A percentile compares a stretch with the other conserved stretches of the same genome.
Evolutionary conservation across 1,140 invertebrate species (phyloP).

Genomic region (Drosophila mauritiana): DNA sequence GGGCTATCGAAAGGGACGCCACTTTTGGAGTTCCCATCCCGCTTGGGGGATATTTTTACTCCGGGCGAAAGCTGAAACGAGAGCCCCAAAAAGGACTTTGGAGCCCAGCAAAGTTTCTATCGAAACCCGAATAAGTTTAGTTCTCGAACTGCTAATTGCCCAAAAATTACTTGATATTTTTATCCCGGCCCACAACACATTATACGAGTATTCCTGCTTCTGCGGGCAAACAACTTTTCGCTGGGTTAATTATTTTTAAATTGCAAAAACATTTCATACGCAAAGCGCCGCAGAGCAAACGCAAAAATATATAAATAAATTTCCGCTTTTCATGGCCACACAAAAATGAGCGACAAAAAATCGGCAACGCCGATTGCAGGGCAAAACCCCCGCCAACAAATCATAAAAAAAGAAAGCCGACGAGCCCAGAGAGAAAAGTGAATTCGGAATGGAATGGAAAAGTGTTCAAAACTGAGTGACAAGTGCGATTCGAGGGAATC

Average conservation of each 20-base stretch:
- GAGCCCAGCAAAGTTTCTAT: not conserved
- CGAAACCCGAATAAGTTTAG: no score
- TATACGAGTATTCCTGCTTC: slow-evolving; percentile 12
- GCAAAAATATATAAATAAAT: slow-evolving; percentile 66
- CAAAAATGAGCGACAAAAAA: slow-evolving; percentile 38
- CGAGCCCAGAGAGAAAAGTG: slow-evolving; percentile 43
- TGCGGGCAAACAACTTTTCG: slow-evolving; percentile 28
- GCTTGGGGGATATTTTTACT: not conserved
- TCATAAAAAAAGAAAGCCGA: slow-evolving; percentile 5
- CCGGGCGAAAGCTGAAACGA: not conserved
- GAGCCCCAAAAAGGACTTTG: not conserved
- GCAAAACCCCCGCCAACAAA: slow-evolving; percentile 34
- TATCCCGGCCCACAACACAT: slow-evolving; percentile 16
- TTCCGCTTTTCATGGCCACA: slow-evolving; percentile 75
- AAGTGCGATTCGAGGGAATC: slow-evolving; percentile 40
- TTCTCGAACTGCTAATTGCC: no score
- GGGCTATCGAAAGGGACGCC: slow-evolving; percentile 8
- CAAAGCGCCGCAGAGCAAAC: slow-evolving; percentile 32
- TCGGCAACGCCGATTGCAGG: slow-evolving; percentile 29
- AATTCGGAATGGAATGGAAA: slow-evolving; percentile 45
- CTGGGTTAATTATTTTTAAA: slow-evolving; percentile 59
- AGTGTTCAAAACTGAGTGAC: slow-evolving; percentile 44
- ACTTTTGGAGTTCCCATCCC: slow-evolving; percentile 25
- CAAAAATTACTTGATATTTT: slow-evolving; percentile 1
- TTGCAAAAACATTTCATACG: slow-evolving; percentile 51